These are phyloP conservation scores for Cnemophilus loriae DNA, from an alignment of 2,113 vertebrate genomes.

Conservation along the genomic window DNA sequence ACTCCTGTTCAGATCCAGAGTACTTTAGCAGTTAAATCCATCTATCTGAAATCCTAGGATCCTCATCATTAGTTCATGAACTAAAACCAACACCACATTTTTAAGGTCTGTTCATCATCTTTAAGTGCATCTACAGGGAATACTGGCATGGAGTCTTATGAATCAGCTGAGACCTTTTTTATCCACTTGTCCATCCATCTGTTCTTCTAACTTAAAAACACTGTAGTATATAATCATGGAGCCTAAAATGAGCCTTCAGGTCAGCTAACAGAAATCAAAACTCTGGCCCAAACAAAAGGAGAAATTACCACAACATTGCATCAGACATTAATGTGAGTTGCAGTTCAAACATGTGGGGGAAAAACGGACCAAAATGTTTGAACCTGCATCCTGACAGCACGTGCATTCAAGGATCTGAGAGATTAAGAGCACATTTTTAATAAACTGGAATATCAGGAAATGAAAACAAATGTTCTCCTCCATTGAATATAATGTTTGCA, in stretches of 20 bases:
- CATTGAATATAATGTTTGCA: not conserved
- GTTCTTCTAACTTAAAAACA: not conserved
- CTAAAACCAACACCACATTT: not conserved
- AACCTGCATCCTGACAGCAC: slow-evolving; percentile 3
- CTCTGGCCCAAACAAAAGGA: not conserved
- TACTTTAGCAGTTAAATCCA: not conserved
- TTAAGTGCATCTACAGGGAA: not conserved
- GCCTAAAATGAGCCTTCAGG: not conserved
- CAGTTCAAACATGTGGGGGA: not conserved
- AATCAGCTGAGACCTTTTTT: not conserved
- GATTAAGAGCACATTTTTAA: slow-evolving; percentile 30
- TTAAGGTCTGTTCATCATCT: not conserved
- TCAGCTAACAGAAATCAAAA: not conserved
- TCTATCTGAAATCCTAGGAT: not conserved
- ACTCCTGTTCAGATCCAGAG: not conserved
- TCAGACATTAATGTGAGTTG: not conserved
- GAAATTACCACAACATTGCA: not conserved
- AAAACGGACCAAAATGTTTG: not conserved
- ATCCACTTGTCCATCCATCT: not conserved
- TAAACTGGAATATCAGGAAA: slow-evolving; percentile 28
- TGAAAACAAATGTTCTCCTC: slow-evolving; percentile 27
- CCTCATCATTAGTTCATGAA: not conserved
- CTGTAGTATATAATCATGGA: not conserved
- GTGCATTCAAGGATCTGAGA: not conserved
- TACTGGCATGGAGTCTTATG: not conserved